These are phyloP conservation scores for Tapirus indicus DNA, from an alignment of 2,797 vertebrate species.

Conservation along the genomic window DNA sequence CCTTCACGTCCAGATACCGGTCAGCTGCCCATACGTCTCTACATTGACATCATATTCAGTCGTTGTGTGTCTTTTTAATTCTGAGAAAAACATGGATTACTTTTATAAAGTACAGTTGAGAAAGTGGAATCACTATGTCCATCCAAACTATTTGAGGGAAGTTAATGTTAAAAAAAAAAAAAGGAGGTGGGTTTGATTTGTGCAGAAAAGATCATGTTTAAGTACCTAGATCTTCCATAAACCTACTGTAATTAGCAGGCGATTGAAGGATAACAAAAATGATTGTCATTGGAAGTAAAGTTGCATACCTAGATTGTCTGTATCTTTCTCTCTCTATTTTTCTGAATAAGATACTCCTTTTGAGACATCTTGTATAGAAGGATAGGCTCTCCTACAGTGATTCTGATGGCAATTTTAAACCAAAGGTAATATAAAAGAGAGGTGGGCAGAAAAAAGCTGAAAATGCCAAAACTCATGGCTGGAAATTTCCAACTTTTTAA, in stretches of 20 bases:
- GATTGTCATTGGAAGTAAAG: not conserved
- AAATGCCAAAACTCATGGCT: constrained; percentile 57
- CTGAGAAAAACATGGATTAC: not conserved
- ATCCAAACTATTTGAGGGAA: not conserved
- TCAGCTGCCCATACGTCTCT: constrained; percentile 9
- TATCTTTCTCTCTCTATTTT: not conserved
- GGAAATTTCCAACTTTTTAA: not conserved
- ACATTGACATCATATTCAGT: not conserved
- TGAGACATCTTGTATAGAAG: not conserved
- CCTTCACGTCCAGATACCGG: not conserved
- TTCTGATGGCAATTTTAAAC: not conserved
- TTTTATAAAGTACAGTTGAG: not conserved
- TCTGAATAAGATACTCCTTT: not conserved
- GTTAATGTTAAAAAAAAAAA: not conserved
- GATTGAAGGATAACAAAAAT: not conserved
- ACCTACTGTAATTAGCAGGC: not conserved
- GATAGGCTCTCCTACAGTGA: not conserved
- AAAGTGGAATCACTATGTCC: not conserved
- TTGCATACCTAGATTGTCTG: rapidly evolving
- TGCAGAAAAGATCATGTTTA: not conserved
- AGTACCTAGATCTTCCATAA: not conserved
- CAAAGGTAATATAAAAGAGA: not conserved
- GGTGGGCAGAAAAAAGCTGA: not conserved
- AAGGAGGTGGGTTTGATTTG: not conserved
- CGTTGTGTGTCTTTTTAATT: not conserved